Evolutionary conservation across 1,140 invertebrate genomes (phyloP), one percentile per base, ranked within the genome.

Genomic region (Bemisia tabaci): DNA sequence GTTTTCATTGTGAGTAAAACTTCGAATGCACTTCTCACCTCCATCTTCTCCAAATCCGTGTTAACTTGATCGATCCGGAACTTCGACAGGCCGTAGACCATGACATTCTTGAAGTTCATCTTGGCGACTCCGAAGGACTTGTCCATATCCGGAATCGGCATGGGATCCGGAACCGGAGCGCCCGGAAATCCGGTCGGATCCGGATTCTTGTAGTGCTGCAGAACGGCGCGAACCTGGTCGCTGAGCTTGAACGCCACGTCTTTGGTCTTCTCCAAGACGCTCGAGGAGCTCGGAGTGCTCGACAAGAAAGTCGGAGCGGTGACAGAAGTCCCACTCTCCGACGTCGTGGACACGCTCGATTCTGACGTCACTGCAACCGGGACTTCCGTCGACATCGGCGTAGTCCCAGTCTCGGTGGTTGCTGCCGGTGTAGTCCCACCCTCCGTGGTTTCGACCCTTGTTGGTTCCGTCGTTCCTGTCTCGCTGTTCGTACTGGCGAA

Each of bases 151-250:
- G 88, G 89, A n/a, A 91, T 85, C 0, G 79, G 72, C 79, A 90
- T 85, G 0, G 90, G 90, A 75, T 93, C 89, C 1, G 87, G 87
- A 66, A 92, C 82, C 2, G 85, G 83, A 0, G 82, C 85, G 1
- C 86, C 87, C 0, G 90, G 91, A 21, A 93, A 72, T 0, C 89
- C 90, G 0, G 88, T 77, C 0, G 87, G 87, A 76, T 92, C 87
- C 60, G 85, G 79, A 72, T 91, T 83, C 76, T 92, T 89, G 74
- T 87, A 92, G 73, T 92, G 89, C 59, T 88, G 84, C 22, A 94
- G 72, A 12, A 92, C 80, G 26, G 79, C 77, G 26, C 86, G 78
- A 39, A 92, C 83, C 71, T 89, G 84, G 48, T 74, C 66, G 61
- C 72, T 73, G 11, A 74, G 48, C 59, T 68, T 71, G 24, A 68